Evolutionary conservation across 35 echinoderm and acorn worm species (phyloP).

Genomic region (Anneissia japonica): DNA sequence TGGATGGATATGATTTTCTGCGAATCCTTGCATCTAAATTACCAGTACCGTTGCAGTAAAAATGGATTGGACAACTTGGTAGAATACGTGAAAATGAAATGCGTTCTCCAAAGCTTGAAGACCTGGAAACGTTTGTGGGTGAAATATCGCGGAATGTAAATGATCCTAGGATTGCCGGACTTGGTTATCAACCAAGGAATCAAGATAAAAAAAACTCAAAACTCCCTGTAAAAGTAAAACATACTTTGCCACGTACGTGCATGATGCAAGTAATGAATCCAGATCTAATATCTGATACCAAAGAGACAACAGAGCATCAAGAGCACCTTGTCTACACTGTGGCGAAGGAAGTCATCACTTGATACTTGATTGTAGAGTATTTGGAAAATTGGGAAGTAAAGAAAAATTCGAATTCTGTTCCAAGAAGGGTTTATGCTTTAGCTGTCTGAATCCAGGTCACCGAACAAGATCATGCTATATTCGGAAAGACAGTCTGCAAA

Average conservation of each 20-base stretch:
- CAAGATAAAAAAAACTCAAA: not conserved
- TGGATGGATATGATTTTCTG: not conserved
- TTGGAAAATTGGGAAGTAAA: not conserved
- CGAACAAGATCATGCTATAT: not conserved
- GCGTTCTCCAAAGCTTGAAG: too few species aligned
- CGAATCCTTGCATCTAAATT: not conserved
- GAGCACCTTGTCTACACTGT: not conserved
- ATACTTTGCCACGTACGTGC: too few species aligned
- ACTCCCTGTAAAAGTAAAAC: too few species aligned
- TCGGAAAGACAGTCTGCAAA: not conserved
- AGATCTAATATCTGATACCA: not conserved
- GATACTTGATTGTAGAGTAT: not conserved
- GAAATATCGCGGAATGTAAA: not conserved
- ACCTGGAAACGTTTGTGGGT: not conserved
- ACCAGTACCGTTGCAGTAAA: not conserved
- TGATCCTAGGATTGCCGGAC: not conserved
- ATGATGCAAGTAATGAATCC: too few species aligned
- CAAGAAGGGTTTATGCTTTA: not conserved
- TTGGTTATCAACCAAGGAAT: not conserved
- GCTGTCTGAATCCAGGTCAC: conserved; percentile 7
- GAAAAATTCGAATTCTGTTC: not conserved
- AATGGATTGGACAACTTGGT: not conserved
- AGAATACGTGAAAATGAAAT: too few species aligned
- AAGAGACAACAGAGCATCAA: not conserved
- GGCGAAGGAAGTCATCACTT: not conserved